Evolutionary conservation across 1,140 invertebrate species (phyloP).

Genomic region (Manduca sexta): DNA sequence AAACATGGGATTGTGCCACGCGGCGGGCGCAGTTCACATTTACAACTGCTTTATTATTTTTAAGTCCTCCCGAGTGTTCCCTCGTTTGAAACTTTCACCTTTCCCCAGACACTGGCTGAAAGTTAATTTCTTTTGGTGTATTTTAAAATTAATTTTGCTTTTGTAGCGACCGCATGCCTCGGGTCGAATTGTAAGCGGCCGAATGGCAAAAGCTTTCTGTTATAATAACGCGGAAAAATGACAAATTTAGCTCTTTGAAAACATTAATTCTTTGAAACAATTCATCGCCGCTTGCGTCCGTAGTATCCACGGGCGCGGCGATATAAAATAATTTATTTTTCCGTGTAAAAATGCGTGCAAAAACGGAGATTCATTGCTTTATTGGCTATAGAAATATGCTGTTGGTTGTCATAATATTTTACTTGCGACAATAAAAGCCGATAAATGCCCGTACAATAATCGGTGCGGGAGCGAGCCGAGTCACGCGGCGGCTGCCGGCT

Average conservation of each 20-base stretch:
- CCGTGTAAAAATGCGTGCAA: too few relatives aligned
- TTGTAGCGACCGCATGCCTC: constrained; percentile 59
- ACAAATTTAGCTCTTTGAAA: constrained; percentile 28
- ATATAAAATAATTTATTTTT: not conserved
- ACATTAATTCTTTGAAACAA: constrained; percentile 28
- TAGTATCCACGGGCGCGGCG: too few relatives aligned
- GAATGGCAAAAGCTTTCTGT: constrained; percentile 48
- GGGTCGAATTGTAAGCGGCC: constrained; percentile 51
- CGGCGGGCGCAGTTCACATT: constrained; percentile 26
- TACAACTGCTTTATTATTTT: constrained; percentile 61
- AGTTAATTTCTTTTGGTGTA: constrained; percentile 72
- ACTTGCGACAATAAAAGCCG: constrained; percentile 26
- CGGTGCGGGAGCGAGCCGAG: constrained; percentile 2
- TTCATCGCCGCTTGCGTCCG: constrained; percentile 4
- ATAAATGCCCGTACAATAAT: constrained; percentile 21
- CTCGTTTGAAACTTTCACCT: constrained; percentile 62
- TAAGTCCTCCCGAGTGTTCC: constrained; percentile 53
- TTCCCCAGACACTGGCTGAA: constrained; percentile 43
- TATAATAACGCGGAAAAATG: constrained; percentile 45
- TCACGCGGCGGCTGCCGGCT: not conserved
- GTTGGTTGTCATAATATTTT: constrained; percentile 28
- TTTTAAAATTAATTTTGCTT: constrained; percentile 72
- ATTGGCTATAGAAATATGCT: constrained; percentile 14
- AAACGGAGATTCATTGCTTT: too few relatives aligned
- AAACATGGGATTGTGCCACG: constrained; percentile 31